Evolutionary conservation across 2,113 vertebrate species (phyloP), one percentile per base, ranked within the genome.

Genomic region (Psilopogon haemacephalus): DNA sequence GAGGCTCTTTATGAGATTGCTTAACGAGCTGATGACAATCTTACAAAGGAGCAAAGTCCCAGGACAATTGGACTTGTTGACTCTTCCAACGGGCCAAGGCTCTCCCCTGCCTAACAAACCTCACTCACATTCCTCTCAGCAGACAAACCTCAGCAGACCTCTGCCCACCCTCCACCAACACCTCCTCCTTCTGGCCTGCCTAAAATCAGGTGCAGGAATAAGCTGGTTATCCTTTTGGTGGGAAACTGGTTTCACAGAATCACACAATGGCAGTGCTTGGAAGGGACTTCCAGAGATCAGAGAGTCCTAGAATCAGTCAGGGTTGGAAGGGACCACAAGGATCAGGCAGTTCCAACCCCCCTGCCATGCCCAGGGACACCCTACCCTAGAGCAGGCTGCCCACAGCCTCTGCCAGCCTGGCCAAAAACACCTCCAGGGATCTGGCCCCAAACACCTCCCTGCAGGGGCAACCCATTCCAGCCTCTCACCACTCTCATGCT

Each of bases 1-100:
- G 76, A 65, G 95, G 91, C 97, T 98, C 85, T 91, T 97, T 96
- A 97, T 81, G 95, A 83, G 62, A 72, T 69, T 65, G 90, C 82
- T 96, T 97, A 97, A 97, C 4, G 86, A 97, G 94, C 88, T 94
- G 95, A 86, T 97, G 97, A 97, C 97, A 96, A 89, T 97, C 97
- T 97, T 97, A 98, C 6, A 69, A 81, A 96, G 88, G n/a, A 91
- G 88, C 88, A 73, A 86, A 94, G 74, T 62, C 95, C 91, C 88
- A 32, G 67, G 87, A 85, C 10, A 11, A 90, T 94, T 84, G 54
- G 72, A 32, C 33, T 60, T 70, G 74, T 88, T 89, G 92, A 93
- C 87, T 42, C 58, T 67, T 89, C 73, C 21, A 90, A 63, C 69
- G 85, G 54, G 67, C 64, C 84, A 86, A 33, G 71, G 48, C 21